Percentiles rank a stretch among this genome's conserved stretches.
phyloP scores from a whole-genome alignment of 1,140 invertebrate species.

The Zaprionus capensis region DNA sequence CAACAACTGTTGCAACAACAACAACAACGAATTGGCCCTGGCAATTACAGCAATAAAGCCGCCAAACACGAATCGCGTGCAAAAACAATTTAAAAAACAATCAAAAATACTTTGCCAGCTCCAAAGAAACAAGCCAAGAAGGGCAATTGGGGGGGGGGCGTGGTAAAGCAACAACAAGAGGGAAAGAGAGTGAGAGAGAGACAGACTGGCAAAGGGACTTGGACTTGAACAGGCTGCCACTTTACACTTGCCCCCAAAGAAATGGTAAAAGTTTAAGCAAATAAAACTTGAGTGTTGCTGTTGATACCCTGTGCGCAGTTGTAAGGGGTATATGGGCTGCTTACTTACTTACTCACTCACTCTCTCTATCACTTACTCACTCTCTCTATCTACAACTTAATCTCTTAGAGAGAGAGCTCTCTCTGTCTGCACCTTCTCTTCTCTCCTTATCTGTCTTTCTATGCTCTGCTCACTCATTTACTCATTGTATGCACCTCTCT shows the following conservation, averaged over 20 bases:
- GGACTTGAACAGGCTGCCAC: constrained; percentile 55
- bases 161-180: background rate
- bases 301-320: background rate
- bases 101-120: constrained; percentile 59
- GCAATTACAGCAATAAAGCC: constrained; percentile 81
- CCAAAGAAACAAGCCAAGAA: background rate
- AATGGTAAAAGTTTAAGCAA: constrained; percentile 82
- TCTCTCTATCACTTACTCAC: background rate
- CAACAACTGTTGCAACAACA: constrained; percentile 57
- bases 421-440: background rate
- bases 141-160: background rate
- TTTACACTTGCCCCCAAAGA: constrained; percentile 74
- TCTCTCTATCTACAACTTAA: background rate
- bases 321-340: background rate
- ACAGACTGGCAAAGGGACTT: constrained; percentile 2
- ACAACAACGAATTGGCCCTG: constrained; percentile 59
- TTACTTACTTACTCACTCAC: background rate
- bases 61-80: constrained; percentile 82
- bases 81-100: constrained; percentile 83
- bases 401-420: too few species aligned
- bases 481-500: background rate
- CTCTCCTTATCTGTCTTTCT: background rate
- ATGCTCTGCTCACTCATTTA: background rate
- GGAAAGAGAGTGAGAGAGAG: background rate
- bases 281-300: constrained; percentile 71